Percentiles rank a stretch among this genome's conserved stretches.
Evolutionary conservation across 2,797 vertebrate species (phyloP).

Genomic region (Otolemur crassicaudatus): DNA sequence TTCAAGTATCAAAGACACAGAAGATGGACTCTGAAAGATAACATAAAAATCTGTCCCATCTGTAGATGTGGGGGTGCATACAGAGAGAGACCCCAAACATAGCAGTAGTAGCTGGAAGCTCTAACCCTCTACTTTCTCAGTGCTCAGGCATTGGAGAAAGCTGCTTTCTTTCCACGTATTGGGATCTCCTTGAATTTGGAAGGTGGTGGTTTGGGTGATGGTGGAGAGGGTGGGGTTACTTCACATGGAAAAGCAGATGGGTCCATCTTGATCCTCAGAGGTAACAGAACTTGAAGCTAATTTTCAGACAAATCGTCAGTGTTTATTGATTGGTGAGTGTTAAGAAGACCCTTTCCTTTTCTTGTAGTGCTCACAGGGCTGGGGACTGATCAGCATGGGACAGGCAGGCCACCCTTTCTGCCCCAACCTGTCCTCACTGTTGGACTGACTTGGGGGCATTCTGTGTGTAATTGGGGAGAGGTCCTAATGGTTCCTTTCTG

Average conservation of each 20-base stretch:
- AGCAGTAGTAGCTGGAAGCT: not conserved
- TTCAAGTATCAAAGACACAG: not conserved
- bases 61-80: not conserved
- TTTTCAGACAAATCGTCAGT: not conserved
- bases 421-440: not conserved
- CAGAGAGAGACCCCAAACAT: not conserved
- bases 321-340: not conserved
- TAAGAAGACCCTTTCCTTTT: not conserved
- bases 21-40: not conserved
- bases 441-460: not conserved
- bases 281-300: not conserved
- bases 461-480: not conserved
- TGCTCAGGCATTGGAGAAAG: not conserved
- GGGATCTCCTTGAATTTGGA: not conserved
- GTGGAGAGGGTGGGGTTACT: not conserved
- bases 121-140: too few relatives aligned
- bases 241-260: not conserved
- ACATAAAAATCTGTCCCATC: not conserved
- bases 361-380: not conserved
- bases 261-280: not conserved
- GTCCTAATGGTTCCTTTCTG: not conserved
- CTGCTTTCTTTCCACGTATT: not conserved
- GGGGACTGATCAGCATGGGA: too few relatives aligned
- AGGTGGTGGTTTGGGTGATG: not conserved
- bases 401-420: not conserved